Percentiles rank a stretch among this genome's conserved stretches.
phyloP scores from a whole-genome alignment of 2,888 invertebrate genomes.

The Athetis lepigone region DNA sequence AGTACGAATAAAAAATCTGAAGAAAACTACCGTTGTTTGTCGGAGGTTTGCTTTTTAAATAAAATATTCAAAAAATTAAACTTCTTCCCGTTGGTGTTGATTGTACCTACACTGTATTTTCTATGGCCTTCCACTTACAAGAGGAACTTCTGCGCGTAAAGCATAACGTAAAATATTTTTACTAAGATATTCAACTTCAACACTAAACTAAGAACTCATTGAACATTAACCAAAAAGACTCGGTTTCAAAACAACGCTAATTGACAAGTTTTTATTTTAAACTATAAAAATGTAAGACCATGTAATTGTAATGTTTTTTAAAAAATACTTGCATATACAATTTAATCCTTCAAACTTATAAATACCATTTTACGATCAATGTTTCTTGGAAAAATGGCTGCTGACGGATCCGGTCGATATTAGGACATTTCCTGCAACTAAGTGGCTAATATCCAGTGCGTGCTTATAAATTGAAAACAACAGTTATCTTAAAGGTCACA shows the following conservation, averaged over 20 bases:
- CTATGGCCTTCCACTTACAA: conserved; percentile 19
- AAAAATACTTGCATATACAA: conserved; percentile 36
- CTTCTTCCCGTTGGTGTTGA: conserved; percentile 14
- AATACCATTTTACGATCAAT: conserved; percentile 44
- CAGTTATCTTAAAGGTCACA: conserved; percentile 53
- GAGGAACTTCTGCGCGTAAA: conserved; percentile 33
- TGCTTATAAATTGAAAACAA: conserved; percentile 47
- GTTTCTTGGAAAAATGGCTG: conserved; percentile 40
- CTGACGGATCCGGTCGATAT: conserved; percentile 18
- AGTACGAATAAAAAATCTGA: not conserved
- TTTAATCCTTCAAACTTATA: conserved; percentile 34
- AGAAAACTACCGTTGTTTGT: not conserved
- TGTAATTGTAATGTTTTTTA: conserved; percentile 60
- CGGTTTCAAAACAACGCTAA: conserved; percentile 36
- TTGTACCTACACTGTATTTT: conserved; percentile 38
- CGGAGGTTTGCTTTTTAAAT: not conserved
- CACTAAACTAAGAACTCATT: conserved; percentile 40
- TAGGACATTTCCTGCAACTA: conserved; percentile 42
- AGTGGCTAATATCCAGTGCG: conserved; percentile 26
- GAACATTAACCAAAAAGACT: conserved; percentile 10
- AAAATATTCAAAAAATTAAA: not conserved
- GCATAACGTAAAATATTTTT: conserved; percentile 39
- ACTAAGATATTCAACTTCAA: conserved; percentile 25
- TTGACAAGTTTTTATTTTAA: conserved; percentile 64
- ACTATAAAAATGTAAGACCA: conserved; percentile 58